Base-by-base conservation (phyloP, 2,888 invertebrate species). In the Agrilus biguttatus region DNA sequence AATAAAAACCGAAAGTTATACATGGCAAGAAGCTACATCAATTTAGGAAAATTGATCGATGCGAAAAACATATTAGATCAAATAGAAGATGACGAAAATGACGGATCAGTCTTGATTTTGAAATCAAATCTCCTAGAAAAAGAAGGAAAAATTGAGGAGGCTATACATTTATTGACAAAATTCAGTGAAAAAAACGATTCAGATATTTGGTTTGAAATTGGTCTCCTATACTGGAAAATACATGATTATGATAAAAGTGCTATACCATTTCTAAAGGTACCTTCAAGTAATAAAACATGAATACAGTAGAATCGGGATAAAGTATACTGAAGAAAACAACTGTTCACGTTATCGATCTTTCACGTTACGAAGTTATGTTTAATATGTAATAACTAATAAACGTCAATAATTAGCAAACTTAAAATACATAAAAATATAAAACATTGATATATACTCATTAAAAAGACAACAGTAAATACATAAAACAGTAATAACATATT, bases 191-290 rank as follows among this genome's bases (percentile, higher is more conserved):
- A 55, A 37, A 40, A 59, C 40, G 66, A 74, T 45, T 62, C 71
- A 13, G 66, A 77, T 45, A 70, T 72, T 49, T 73, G 74, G 65
- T 65, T 75, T 45, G 71, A 74, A 57, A 63, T 78, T 40, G 82
- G 79, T 2, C 66, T 68, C 55, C 68, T 78, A 42, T 73, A 77
- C 59, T 79, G 75, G 73, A 65, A 73, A 54, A 55, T 74, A 14
- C 62, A 71, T 36, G 65, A 79, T 45, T 74, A 71, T 62, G 70
- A 75, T 32, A 74, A 78, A 49, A 74, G 79, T 50, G 65, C 82
- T 32, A 66, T 74, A 45, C 73, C 74, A 48, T 73, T 84, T 53
- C 61, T 85, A 5, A 82, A 75, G 69, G 70, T 55, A 55, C 21
- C n/a, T n/a, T n/a, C n/a, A n/a, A n/a, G n/a, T n/a, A n/a, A n/a